Evolutionary conservation across 2,888 invertebrate genomes (phyloP).

Genomic region (Chymomyza caudatula): DNA sequence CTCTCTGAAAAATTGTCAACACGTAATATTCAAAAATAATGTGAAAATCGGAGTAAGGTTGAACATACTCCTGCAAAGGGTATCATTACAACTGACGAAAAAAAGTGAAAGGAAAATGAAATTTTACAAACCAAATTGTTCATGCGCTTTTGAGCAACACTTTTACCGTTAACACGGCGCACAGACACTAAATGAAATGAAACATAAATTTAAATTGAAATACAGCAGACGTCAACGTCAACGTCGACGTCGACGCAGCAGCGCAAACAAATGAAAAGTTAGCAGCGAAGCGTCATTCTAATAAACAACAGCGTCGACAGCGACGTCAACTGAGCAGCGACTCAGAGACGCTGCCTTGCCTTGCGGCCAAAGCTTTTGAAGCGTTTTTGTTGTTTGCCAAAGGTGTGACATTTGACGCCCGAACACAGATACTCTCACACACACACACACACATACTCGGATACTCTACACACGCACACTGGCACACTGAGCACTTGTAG

Average conservation of each 20-base stretch:
- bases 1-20: no score
- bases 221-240: conserved; percentile 7
- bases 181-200: conserved; percentile 52
- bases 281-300: conserved; percentile 18
- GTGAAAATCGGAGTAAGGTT: no score
- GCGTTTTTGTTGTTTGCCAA: conserved; percentile 28
- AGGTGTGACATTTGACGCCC: conserved; percentile 44
- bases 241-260: neutral
- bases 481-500: neutral
- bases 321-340: neutral
- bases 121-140: conserved; percentile 67
- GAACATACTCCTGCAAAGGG: neutral
- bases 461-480: neutral
- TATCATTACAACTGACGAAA: conserved; percentile 5
- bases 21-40: no score
- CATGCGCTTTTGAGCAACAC: conserved; percentile 64
- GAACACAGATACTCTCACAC: neutral
- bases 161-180: conserved; percentile 46
- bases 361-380: conserved; percentile 26
- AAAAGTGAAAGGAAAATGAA: conserved; percentile 54
- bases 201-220: conserved; percentile 60
- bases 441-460: conserved; percentile 10
- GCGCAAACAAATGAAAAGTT: neutral
- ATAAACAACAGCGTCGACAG: neutral
- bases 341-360: conserved; percentile 27